Base-by-base conservation (phyloP, 2,888 invertebrate species). In the Plutella xylostella region DNA sequence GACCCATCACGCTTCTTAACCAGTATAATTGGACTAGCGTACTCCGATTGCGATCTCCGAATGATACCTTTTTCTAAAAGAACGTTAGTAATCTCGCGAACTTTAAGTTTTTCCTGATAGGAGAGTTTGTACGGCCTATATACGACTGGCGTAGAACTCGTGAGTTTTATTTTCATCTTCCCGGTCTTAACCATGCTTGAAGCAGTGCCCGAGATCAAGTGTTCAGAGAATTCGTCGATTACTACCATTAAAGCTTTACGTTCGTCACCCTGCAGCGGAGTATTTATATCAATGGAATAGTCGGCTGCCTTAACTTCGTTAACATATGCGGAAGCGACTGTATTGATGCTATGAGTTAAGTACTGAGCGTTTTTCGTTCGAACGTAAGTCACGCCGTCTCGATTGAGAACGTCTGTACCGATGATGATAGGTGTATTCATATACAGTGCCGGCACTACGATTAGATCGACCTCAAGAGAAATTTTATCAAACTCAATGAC, bases 121-220 rank as follows among this genome's bases (percentile, higher is more conserved):
- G n/a, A n/a, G n/a, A n/a, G n/a, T n/a, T n/a, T n/a, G n/a, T n/a
- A n/a, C n/a, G n/a, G n/a, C n/a, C 11, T 6, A 31, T 60, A 57
- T 1, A 30, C 34, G 0, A 59, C 45, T 4, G 58, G 55, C 0
- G 25, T 42, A 12, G 46, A 14, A 19, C 41, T 54, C 1, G 31
- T 56, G 1, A 61, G 40, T 17, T 43, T 47, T 6, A 58, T 59
- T 0, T 51, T 22, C 55, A 59, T 59, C 2, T 43, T 45, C 0
- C 59, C 57, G 0, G 56, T 56, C 11, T 17, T 53, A 0, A 61
- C 57, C 1, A 55, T 60, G 4, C 51, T 48, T 7, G 41, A 22
- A 1, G 57, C 57, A 0, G 57, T 61, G 4, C 56, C 58, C 0
- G 48, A 22, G 15, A 55, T 55, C 3, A 57, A 42, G 40, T 34